A percentile compares a stretch with the other conserved stretches of the same genome.
Conservation (phyloP, 2,797 vertebrate genomes). For the Gephyroberyx darwinii region DNA sequence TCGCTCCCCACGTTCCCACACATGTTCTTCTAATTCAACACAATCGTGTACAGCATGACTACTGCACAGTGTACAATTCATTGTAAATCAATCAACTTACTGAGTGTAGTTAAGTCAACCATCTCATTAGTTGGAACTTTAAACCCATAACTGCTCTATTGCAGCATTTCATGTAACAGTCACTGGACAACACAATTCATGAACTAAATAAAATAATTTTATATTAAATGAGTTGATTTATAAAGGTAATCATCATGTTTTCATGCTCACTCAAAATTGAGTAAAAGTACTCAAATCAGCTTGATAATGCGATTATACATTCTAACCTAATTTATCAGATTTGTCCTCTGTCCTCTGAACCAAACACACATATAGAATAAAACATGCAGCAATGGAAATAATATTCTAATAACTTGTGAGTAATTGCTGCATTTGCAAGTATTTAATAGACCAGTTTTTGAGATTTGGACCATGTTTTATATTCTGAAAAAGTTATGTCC, state of each 20-base stretch:
- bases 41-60: background rate
- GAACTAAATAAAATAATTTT: no score
- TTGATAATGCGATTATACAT: background rate
- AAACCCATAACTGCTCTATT: no score
- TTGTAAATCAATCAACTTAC: no score
- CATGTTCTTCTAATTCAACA: background rate
- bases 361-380: background rate
- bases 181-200: no score
- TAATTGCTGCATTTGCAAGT: no score
- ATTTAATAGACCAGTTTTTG: no score
- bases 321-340: background rate
- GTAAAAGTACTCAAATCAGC: background rate
- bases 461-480: background rate
- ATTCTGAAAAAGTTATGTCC: background rate
- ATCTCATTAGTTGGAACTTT: no score
- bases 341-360: background rate
- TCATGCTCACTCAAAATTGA: no score
- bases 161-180: no score
- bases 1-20: slow-evolving; percentile 36
- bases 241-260: no score
- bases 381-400: background rate
- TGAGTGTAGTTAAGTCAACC: no score
- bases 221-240: no score
- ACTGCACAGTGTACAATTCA: background rate
- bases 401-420: background rate